These are phyloP conservation scores for Patella pellucida DNA, from an alignment of 2,888 invertebrate genomes.

Conservation along the genomic window DNA sequence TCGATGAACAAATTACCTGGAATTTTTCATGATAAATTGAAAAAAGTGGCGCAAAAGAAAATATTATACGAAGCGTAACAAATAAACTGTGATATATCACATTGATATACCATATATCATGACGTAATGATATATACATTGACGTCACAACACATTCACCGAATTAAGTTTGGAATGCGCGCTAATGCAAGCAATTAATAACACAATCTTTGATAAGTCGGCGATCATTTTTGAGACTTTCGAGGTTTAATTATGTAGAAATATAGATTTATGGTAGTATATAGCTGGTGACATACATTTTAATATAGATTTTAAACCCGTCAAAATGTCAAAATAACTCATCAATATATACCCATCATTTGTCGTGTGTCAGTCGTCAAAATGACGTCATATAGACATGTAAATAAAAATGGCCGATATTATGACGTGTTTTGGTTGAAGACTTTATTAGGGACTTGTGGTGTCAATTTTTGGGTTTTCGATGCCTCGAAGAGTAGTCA, in stretches of 20 bases:
- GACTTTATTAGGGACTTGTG: neutral
- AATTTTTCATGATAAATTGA: too few relatives aligned
- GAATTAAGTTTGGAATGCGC: slow-evolving; percentile 8
- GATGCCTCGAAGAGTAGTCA: too few relatives aligned
- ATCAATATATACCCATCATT: neutral
- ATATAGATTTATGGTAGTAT: neutral
- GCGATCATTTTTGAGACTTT: neutral
- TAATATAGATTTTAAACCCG: slow-evolving; percentile 4
- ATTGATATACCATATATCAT: slow-evolving; percentile 3
- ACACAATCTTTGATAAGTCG: neutral
- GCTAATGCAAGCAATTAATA: neutral
- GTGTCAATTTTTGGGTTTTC: neutral
- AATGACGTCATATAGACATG: slow-evolving; percentile 6
- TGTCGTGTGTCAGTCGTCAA: slow-evolving; percentile 1
- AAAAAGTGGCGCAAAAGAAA: too few relatives aligned
- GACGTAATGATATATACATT: neutral
- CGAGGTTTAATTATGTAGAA: too few relatives aligned
- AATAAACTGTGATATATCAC: neutral
- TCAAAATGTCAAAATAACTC: neutral
- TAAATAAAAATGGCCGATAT: slow-evolving; percentile 6
- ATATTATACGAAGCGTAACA: too few relatives aligned
- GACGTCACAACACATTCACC: slow-evolving; percentile 2
- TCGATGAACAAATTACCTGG: too few relatives aligned
- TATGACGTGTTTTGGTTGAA: neutral
- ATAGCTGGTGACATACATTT: neutral